phyloP scores from a whole-genome alignment of 2,888 invertebrate species.

The Cacoxenus indagator region DNA sequence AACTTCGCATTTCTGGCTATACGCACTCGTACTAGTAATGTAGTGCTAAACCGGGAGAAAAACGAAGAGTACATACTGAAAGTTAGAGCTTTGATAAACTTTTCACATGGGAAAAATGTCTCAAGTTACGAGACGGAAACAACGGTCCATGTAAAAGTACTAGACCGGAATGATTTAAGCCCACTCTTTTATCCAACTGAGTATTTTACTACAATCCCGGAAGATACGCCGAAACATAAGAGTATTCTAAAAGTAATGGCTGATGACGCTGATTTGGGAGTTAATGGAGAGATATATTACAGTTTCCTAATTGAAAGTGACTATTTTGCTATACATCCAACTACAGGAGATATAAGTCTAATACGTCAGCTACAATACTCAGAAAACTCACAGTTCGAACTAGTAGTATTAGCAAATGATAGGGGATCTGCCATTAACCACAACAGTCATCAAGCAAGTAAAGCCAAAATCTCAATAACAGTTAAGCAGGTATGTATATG shows the following conservation, averaged over 20 bases:
- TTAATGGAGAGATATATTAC: constrained; percentile 98
- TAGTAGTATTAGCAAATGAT: constrained; percentile 88
- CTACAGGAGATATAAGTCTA: constrained; percentile 88
- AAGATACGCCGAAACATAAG: constrained; percentile 88
- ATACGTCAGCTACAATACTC: constrained; percentile 83
- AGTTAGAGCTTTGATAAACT: constrained; percentile 78
- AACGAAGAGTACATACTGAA: constrained; percentile 85
- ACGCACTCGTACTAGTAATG: constrained; percentile 88
- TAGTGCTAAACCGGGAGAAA: constrained; percentile 93
- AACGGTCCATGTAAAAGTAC: constrained; percentile 79
- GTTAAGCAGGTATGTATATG: constrained; percentile 75
- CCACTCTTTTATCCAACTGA: constrained; percentile 93
- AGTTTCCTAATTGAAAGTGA: constrained; percentile 86
- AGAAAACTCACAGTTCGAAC: constrained; percentile 79
- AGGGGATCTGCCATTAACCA: constrained; percentile 76
- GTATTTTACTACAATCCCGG: constrained; percentile 88
- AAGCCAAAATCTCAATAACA: constrained; percentile 81
- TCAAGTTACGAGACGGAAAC: constrained; percentile 78
- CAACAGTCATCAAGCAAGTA: constrained; percentile 75
- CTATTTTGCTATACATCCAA: constrained; percentile 93
- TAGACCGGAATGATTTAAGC: constrained; percentile 91
- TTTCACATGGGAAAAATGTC: constrained; percentile 73
- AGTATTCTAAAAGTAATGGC: constrained; percentile 86
- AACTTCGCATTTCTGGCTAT: constrained; percentile 95
- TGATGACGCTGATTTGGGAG: constrained; percentile 95